phyloP scores from a whole-genome alignment of 1,140 invertebrate genomes.

The Andricus grossulariae region DNA sequence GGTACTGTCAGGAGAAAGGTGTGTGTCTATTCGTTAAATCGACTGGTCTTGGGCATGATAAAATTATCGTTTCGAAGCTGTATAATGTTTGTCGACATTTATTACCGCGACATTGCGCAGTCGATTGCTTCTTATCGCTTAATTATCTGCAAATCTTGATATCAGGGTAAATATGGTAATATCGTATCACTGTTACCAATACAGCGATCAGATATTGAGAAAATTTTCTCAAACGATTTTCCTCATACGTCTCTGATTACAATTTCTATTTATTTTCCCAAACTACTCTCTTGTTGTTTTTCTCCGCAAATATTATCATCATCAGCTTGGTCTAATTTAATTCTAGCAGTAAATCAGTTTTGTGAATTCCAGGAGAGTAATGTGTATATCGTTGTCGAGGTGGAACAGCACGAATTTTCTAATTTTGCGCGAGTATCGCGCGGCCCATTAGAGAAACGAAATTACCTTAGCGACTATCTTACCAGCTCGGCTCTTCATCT shows the following conservation, averaged over 20 bases:
- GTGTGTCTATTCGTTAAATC: conserved; percentile 38
- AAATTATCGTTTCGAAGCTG: conserved; percentile 31
- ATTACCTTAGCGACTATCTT: conserved; percentile 34
- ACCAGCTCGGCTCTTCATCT: conserved; percentile 40
- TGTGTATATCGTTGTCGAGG: conserved; percentile 25
- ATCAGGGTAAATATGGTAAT: conserved; percentile 65
- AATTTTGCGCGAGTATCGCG: conserved; percentile 22
- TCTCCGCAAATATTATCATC: neutral
- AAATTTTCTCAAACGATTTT: conserved; percentile 6
- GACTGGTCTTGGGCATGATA: conserved; percentile 42
- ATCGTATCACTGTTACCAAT: conserved; percentile 46
- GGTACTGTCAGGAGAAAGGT: conserved; percentile 37
- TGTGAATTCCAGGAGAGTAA: neutral
- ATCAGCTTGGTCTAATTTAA: neutral
- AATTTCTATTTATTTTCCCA: neutral
- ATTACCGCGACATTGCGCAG: conserved; percentile 20
- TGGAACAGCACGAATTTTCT: conserved; percentile 21
- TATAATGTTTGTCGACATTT: conserved; percentile 25
- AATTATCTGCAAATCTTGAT: conserved; percentile 56
- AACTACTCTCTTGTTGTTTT: neutral
- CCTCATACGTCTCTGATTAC: neutral
- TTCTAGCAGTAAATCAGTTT: neutral
- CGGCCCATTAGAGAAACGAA: conserved; percentile 31
- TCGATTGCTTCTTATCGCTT: conserved; percentile 26
- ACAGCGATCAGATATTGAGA: conserved; percentile 40